Evolutionary conservation across 2,113 vertebrate species (phyloP).

Genomic region (Fulica atra): DNA sequence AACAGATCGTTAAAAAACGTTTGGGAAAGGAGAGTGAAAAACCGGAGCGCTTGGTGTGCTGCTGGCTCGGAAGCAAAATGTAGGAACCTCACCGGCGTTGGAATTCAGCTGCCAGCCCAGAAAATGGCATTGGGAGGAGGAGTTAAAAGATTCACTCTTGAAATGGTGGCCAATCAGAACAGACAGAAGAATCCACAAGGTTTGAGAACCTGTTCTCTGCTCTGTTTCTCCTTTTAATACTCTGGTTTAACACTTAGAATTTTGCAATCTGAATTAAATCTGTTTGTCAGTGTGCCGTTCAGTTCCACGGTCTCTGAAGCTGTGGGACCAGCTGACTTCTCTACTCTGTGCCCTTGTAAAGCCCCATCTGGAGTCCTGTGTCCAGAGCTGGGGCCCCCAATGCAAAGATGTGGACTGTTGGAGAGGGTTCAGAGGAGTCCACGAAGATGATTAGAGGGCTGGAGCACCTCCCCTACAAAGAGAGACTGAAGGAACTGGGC

Average conservation of each 20-base stretch:
- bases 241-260: not conserved
- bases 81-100: fast-evolving
- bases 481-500: no score
- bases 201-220: not conserved
- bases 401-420: no score
- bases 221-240: not conserved
- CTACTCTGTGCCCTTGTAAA: no score
- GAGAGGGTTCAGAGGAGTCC: no score
- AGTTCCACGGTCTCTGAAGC: not conserved
- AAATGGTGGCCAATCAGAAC: not conserved
- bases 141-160: not conserved
- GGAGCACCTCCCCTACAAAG: no score
- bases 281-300: fast-evolving
- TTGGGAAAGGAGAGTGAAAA: not conserved
- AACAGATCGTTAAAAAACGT: not conserved
- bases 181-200: fast-evolving
- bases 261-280: not conserved
- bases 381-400: no score
- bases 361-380: no score
- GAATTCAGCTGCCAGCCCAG: not conserved
- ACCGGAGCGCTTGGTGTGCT: not conserved
- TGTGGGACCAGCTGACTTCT: not conserved
- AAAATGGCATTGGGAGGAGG: not conserved
- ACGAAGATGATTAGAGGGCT: no score
- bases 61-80: not conserved